phyloP scores from a whole-genome alignment of 2,113 vertebrate genomes.

The Parotia lawesii region DNA sequence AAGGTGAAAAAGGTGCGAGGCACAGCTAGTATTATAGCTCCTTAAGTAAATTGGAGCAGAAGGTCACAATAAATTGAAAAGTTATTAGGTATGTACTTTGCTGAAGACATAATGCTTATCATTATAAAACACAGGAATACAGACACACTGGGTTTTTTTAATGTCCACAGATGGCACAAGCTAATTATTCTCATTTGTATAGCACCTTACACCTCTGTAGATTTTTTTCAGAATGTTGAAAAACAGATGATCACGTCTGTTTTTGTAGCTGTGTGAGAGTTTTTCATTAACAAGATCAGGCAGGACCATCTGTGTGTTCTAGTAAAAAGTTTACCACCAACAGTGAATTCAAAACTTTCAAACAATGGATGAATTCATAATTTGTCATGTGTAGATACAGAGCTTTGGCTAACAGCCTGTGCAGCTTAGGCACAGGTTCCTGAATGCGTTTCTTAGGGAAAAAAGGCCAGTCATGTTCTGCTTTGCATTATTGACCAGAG shows the following conservation, averaged over 20 bases:
- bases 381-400: slow-evolving; percentile 8
- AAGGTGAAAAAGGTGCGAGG: slow-evolving; percentile 51
- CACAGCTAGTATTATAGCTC: not conserved
- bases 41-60: slow-evolving; percentile 44
- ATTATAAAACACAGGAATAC: slow-evolving; percentile 17
- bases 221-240: slow-evolving; percentile 62
- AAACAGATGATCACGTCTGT: slow-evolving; percentile 81
- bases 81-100: slow-evolving; percentile 18
- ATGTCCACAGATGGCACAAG: slow-evolving; percentile 68
- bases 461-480: not conserved
- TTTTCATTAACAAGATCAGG: slow-evolving; percentile 85
- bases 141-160: not conserved
- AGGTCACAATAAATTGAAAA: slow-evolving; percentile 45
- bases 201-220: slow-evolving; percentile 72
- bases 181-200: slow-evolving; percentile 72
- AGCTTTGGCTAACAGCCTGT: not conserved
- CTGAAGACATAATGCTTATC: slow-evolving; percentile 22
- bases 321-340: slow-evolving; percentile 77
- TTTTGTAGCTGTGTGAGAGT: slow-evolving; percentile 75
- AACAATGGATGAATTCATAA: slow-evolving; percentile 33
- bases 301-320: slow-evolving; percentile 81
- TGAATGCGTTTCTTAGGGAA: not conserved
- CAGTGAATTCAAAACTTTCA: slow-evolving; percentile 61
- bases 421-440: slow-evolving; percentile 20
- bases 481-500: not conserved